A percentile compares a stretch with the other conserved stretches of the same genome.
These are phyloP conservation scores for Chlorops oryzae DNA, from an alignment of 1,140 invertebrate genomes.

Conservation along the genomic window DNA sequence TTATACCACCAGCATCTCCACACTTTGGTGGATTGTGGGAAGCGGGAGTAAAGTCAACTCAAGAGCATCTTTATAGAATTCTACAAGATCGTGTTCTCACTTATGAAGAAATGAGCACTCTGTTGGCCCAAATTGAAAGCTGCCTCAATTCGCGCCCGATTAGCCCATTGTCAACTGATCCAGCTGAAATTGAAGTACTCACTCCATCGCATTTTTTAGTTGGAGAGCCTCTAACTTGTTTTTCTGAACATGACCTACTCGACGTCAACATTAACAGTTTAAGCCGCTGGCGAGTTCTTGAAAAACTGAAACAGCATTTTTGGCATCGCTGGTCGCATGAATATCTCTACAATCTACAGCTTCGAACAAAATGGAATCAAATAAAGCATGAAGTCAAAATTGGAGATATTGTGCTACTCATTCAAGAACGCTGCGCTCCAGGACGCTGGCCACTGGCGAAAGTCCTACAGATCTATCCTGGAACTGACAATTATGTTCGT, in stretches of 20 bases:
- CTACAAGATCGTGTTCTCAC: conserved; percentile 21
- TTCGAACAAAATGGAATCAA: background rate
- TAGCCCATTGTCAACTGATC: conserved; percentile 23
- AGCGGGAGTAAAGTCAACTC: conserved; percentile 26
- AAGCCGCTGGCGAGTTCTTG: conserved; percentile 21
- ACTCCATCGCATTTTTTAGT: conserved; percentile 47
- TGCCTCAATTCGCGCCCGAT: conserved; percentile 32
- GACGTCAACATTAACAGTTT: conserved; percentile 12
- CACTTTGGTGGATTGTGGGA: conserved; percentile 37
- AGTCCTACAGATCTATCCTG: too few species aligned
- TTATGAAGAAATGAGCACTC: conserved; percentile 26
- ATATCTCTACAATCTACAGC: conserved; percentile 1
- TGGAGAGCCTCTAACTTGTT: conserved; percentile 23
- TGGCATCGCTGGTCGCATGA: conserved; percentile 21
- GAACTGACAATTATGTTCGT: too few species aligned
- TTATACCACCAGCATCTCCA: conserved; percentile 24
- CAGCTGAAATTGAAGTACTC: conserved; percentile 28
- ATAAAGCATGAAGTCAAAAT: background rate
- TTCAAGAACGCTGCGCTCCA: too few species aligned
- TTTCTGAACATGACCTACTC: conserved; percentile 14
- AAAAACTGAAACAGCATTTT: conserved; percentile 19
- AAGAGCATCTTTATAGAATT: conserved; percentile 26
- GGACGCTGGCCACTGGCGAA: too few species aligned
- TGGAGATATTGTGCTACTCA: background rate
- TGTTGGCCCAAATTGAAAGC: conserved; percentile 27